A percentile compares a stretch with the other conserved stretches of the same genome.
Evolutionary conservation across 2,888 invertebrate species (phyloP).

Genomic region (Xanthia icteritia): DNA sequence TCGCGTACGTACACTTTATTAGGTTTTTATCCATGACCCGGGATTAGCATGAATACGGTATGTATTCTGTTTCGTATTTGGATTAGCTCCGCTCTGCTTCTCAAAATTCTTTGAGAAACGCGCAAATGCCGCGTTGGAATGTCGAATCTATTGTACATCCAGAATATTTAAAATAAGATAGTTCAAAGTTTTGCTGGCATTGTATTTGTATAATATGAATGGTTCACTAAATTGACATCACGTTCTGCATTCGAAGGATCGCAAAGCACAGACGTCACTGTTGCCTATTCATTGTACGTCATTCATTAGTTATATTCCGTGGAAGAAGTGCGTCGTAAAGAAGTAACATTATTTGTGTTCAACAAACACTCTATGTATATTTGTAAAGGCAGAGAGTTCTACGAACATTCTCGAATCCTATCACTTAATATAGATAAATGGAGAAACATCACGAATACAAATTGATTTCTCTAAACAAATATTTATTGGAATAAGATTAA

Average conservation of each 20-base stretch:
- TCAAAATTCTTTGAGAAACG: slow-evolving; percentile 47
- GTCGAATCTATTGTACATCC: not conserved
- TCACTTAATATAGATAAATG: slow-evolving; percentile 59
- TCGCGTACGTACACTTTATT: slow-evolving; percentile 38
- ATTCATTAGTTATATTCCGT: slow-evolving; percentile 7
- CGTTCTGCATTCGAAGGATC: not conserved
- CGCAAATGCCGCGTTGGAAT: slow-evolving; percentile 8
- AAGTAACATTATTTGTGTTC: slow-evolving; percentile 22
- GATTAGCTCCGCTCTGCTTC: slow-evolving; percentile 47
- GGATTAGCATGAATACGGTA: slow-evolving; percentile 53
- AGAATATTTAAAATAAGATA: not conserved
- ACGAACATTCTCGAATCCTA: slow-evolving; percentile 32
- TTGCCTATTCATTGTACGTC: slow-evolving; percentile 13
- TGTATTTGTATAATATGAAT: not conserved
- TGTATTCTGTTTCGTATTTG: slow-evolving; percentile 33
- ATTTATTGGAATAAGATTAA: slow-evolving; percentile 65
- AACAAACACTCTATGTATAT: slow-evolving; percentile 28
- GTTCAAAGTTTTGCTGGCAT: not conserved
- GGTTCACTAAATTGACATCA: not conserved
- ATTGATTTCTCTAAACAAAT: slow-evolving; percentile 64
- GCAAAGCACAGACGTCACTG: not conserved
- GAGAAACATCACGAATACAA: slow-evolving; percentile 58
- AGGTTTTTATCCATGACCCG: slow-evolving; percentile 38
- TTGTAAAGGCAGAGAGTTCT: slow-evolving; percentile 33
- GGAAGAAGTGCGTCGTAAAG: slow-evolving; percentile 15